phyloP scores from a whole-genome alignment of 2,888 invertebrate species.

The Marronus borbonicus region DNA sequence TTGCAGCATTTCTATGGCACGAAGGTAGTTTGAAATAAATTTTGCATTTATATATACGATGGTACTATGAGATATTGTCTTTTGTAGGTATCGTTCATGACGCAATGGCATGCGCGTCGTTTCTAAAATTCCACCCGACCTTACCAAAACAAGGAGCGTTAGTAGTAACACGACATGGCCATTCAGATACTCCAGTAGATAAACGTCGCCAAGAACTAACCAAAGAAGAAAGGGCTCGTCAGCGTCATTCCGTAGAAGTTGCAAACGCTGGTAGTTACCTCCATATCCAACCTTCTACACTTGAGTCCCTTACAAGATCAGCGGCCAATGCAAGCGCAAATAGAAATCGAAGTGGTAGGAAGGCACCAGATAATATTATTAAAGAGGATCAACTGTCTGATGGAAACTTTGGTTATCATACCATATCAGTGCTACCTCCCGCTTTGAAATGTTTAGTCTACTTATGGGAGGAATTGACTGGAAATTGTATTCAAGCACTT shows the following conservation, averaged over 20 bases:
- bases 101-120: slow-evolving; percentile 98
- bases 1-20: slow-evolving; percentile 97
- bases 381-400: slow-evolving; percentile 66
- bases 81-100: slow-evolving; percentile 90
- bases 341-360: slow-evolving; percentile 72
- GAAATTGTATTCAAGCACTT: slow-evolving; percentile 78
- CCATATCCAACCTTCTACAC: slow-evolving; percentile 84
- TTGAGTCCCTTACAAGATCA: slow-evolving; percentile 84
- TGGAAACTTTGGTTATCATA: slow-evolving; percentile 70
- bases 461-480: slow-evolving; percentile 90
- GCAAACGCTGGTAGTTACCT: slow-evolving; percentile 79
- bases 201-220: slow-evolving; percentile 71
- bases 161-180: slow-evolving; percentile 78
- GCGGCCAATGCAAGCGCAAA: slow-evolving; percentile 86
- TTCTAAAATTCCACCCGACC: slow-evolving; percentile 93
- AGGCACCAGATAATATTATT: slow-evolving; percentile 71
- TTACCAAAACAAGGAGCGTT: slow-evolving; percentile 85
- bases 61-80: not conserved
- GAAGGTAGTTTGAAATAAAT: slow-evolving; percentile 74
- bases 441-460: slow-evolving; percentile 90
- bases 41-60: too few relatives aligned
- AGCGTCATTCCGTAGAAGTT: slow-evolving; percentile 93
- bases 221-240: slow-evolving; percentile 78
- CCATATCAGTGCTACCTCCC: slow-evolving; percentile 87
- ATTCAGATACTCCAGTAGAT: slow-evolving; percentile 66